Conservation (phyloP, 2,113 vertebrate genomes). For the Heterotis niloticus region DNA sequence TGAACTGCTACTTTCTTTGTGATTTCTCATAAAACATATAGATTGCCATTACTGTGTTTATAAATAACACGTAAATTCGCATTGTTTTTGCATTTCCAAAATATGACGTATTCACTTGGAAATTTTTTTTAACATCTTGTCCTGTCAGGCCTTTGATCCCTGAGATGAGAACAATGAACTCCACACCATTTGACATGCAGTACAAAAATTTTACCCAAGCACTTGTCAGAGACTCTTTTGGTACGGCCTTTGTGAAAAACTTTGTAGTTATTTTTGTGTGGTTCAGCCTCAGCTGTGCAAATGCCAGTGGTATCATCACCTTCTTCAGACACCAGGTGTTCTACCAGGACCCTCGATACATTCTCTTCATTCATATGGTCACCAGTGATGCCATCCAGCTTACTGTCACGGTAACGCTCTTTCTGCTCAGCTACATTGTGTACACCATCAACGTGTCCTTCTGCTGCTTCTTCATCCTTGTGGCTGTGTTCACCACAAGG, state of each 20-base stretch:
- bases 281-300: slow-evolving; percentile 61
- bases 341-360: slow-evolving; percentile 62
- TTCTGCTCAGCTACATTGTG: slow-evolving; percentile 60
- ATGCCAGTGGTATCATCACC: slow-evolving; percentile 47
- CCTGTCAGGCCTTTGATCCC: not conserved
- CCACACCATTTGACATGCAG: not conserved
- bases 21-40: too few relatives aligned
- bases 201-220: slow-evolving; percentile 16
- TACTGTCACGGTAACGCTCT: slow-evolving; percentile 51
- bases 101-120: not conserved
- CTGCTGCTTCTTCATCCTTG: slow-evolving; percentile 61
- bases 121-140: not conserved
- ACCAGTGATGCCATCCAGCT: slow-evolving; percentile 63
- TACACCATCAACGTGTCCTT: slow-evolving; percentile 58
- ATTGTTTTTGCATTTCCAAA: not conserved
- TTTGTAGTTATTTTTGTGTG: slow-evolving; percentile 55
- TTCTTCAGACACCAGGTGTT: slow-evolving; percentile 60
- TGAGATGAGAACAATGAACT: slow-evolving; percentile 7
- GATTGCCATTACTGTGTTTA: not conserved
- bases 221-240: slow-evolving; percentile 51
- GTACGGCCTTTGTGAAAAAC: slow-evolving; percentile 55
- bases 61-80: not conserved
- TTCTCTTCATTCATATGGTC: slow-evolving; percentile 71
- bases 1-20: too few relatives aligned
- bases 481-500: slow-evolving; percentile 63